Base-by-base conservation (phyloP, 2,113 vertebrate species). In the Phainopepla nitens region DNA sequence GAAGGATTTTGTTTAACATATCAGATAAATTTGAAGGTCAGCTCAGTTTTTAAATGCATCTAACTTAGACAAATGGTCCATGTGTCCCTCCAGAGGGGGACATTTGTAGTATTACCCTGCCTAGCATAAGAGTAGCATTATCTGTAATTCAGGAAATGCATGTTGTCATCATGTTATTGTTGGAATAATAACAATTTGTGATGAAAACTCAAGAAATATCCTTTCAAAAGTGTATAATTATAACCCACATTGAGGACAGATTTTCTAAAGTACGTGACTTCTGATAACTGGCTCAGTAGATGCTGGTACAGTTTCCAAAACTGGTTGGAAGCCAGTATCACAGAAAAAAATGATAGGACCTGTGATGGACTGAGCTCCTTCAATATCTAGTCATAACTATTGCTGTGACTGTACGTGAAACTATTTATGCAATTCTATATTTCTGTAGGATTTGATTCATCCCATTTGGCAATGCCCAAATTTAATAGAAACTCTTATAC, bases 11-110 rank as follows among this genome's bases (percentile, higher is more conserved):
- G 44, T 77, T 83, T 68, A 78, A 81, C 20, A 15, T 71, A 31
- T 39, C 3, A 7, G 19, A 36, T 58, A 92, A 73, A 92, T 93
- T 27, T 94, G 92, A 91, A 90, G 51, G 35, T 75, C 72, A 70
- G 4, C 12, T 94, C 21, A 12, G 31, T 81, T 87, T 93, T 35
- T 60, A 66, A 78, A 87, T 28, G 11, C 66, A 49, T 51, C 41
- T 65, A 27, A 57, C 22, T 42, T 45, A 77, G 56, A 41, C 15
- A 73, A 66, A 58, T 41, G 8, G 5, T 66, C 35, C 39, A 15
- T 0, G 0, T 33, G 39, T 44, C 15, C 18, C 33, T 77, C 28
- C 76, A 62, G 53, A 68, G 57, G 17, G 64, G 35, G 36, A 22
- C 2, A 35, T 76, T 76, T 76, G 14, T 42, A 61, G 10, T 68